A percentile compares a stretch with the other conserved stretches of the same genome.
Conservation (phyloP, 2,797 vertebrate species). For the Cirrhinus mrigala region DNA sequence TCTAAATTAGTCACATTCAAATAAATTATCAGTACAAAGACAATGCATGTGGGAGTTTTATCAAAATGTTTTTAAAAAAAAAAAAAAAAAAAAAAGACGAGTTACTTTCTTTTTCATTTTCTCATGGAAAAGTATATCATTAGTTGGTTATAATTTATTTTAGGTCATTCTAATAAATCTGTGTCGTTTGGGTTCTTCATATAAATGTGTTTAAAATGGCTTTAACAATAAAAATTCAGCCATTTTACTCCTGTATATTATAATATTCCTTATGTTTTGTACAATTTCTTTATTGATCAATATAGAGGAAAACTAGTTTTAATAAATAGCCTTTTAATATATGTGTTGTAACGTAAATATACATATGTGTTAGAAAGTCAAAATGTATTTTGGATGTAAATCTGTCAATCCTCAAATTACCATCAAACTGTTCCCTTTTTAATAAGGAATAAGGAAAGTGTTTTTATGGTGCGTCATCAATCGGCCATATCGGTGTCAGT, state of each 20-base stretch:
- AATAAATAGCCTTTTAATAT: background rate
- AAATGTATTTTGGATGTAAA: background rate
- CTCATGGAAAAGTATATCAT: background rate
- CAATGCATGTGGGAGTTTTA: no score
- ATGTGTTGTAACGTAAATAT: background rate
- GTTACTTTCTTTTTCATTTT: background rate
- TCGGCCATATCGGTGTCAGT: no score
- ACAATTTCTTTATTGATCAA: no score
- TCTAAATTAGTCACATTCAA: conserved; percentile 1
- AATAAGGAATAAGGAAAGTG: no score
- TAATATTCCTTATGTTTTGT: background rate
- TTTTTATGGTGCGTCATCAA: no score
- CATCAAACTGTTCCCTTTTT: no score
- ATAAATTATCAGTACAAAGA: background rate
- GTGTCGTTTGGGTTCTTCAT: background rate
- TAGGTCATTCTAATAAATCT: background rate
- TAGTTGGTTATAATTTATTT: background rate
- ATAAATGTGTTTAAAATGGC: background rate
- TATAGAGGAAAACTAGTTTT: no score
- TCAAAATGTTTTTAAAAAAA: background rate
- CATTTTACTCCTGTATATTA: background rate
- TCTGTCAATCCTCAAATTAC: background rate
- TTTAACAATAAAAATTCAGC: background rate
- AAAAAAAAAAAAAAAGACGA: background rate
- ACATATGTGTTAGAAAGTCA: background rate